These are phyloP conservation scores for Pachymerium ferrugineum DNA, from an alignment of 2,888 invertebrate species.

Conservation along the genomic window DNA sequence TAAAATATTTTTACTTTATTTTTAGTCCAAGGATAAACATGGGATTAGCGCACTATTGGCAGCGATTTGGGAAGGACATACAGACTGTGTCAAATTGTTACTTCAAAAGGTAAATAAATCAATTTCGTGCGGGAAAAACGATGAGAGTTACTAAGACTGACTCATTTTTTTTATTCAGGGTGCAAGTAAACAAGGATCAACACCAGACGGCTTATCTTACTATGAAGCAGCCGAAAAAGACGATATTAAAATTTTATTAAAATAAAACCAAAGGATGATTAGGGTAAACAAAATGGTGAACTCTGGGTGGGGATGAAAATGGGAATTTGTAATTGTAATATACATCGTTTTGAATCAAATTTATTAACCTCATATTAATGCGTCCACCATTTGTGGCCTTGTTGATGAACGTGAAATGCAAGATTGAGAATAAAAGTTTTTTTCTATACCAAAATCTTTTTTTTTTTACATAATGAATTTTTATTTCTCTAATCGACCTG, in stretches of 20 bases:
- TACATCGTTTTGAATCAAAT: neutral
- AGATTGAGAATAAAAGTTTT: neutral
- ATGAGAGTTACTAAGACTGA: neutral
- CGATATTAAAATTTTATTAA: slow-evolving; percentile 75
- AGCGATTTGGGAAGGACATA: slow-evolving; percentile 96
- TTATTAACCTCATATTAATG: neutral
- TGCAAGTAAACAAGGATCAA: slow-evolving; percentile 70
- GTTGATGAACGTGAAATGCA: neutral
- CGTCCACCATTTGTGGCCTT: neutral
- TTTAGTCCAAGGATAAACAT: slow-evolving; percentile 81
- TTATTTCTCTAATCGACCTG: neutral
- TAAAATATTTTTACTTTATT: slow-evolving; percentile 34
- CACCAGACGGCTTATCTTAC: slow-evolving; percentile 83
- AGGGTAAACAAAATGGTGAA: neutral
- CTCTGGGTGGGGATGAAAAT: neutral
- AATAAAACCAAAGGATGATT: no score
- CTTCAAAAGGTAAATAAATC: slow-evolving; percentile 68
- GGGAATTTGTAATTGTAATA: neutral
- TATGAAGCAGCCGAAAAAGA: slow-evolving; percentile 84
- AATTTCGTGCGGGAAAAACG: no score
- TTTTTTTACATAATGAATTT: neutral
- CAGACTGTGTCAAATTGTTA: slow-evolving; percentile 79
- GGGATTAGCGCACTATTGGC: slow-evolving; percentile 89
- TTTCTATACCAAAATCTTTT: no score
- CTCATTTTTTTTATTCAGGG: slow-evolving; percentile 56